phyloP scores from a whole-genome alignment of 1,140 invertebrate species.

The Pygmarrhopalites habei region DNA sequence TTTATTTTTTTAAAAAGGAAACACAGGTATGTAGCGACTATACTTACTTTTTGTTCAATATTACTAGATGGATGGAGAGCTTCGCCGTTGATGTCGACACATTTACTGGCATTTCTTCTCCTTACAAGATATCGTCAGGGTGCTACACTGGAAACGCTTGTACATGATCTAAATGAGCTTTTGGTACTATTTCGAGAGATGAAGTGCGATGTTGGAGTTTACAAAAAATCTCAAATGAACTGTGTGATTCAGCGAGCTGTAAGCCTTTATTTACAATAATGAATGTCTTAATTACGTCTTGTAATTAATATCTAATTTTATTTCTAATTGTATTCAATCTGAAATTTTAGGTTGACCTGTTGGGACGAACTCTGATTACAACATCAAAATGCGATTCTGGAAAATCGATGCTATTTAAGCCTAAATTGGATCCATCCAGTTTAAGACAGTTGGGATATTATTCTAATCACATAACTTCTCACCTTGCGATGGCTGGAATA shows the following conservation, averaged over 20 bases:
- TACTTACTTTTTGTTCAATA: too few relatives aligned
- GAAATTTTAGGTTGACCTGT: neutral
- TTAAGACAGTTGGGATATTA: neutral
- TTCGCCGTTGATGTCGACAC: slow-evolving; percentile 4
- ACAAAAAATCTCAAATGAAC: neutral
- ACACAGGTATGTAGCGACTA: too few relatives aligned
- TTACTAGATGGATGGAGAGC: neutral
- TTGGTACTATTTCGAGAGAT: neutral
- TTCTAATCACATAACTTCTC: neutral
- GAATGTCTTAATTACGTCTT: neutral
- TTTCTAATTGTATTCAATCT: neutral
- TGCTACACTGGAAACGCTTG: neutral
- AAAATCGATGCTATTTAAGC: neutral
- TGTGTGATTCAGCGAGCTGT: neutral
- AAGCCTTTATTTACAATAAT: neutral
- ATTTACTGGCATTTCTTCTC: slow-evolving; percentile 6
- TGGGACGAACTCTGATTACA: neutral
- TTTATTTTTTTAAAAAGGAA: too few relatives aligned
- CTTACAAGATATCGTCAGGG: slow-evolving; percentile 12
- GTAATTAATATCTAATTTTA: neutral
- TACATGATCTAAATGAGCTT: neutral
- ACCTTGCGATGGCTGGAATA: neutral
- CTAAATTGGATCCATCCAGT: neutral
- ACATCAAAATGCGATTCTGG: neutral
- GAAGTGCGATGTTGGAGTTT: neutral